phyloP scores from a whole-genome alignment of 23 tunicate genomes.

The Ciona savignyi region DNA sequence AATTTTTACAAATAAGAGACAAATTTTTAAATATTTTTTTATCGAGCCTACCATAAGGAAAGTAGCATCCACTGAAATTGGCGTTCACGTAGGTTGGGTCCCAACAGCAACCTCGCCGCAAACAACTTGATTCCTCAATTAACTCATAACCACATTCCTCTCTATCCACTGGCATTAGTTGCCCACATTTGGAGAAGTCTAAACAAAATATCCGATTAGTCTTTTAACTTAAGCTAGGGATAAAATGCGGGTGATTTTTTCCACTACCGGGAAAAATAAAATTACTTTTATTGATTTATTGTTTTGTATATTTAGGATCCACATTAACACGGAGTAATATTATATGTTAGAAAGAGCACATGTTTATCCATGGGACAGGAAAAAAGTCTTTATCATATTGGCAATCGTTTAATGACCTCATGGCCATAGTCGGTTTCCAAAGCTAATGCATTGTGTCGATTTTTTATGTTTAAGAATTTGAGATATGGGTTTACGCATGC shows the following conservation, averaged over 20 bases:
- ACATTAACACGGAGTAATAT: too few relatives aligned
- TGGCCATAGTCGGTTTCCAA: too few relatives aligned
- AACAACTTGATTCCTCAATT: conserved; percentile 44
- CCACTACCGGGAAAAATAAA: background rate
- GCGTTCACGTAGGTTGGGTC: conserved; percentile 34
- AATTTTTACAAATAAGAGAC: background rate
- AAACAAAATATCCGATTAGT: background rate
- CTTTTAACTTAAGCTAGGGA: background rate
- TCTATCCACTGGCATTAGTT: conserved; percentile 15
- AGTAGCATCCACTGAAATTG: conserved; percentile 67
- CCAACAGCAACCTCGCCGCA: conserved; percentile 64
- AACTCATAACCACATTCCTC: conserved; percentile 55
- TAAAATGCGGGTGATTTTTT: background rate
- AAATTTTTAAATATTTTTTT: background rate
- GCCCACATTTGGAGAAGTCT: conserved; percentile 18
- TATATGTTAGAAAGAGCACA: too few relatives aligned
- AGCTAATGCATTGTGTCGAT: background rate
- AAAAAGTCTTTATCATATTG: too few relatives aligned
- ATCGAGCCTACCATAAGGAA: conserved; percentile 38
- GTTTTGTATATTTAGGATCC: too few relatives aligned
- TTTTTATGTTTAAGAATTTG: background rate
- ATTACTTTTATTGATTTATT: too few relatives aligned
- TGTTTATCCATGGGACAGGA: too few relatives aligned
- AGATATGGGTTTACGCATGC: background rate
- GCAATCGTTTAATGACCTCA: too few relatives aligned